A percentile compares a stretch with the other conserved stretches of the same genome.
phyloP scores from a whole-genome alignment of 2,113 vertebrate species.

The Lamprologus speciosus region DNA sequence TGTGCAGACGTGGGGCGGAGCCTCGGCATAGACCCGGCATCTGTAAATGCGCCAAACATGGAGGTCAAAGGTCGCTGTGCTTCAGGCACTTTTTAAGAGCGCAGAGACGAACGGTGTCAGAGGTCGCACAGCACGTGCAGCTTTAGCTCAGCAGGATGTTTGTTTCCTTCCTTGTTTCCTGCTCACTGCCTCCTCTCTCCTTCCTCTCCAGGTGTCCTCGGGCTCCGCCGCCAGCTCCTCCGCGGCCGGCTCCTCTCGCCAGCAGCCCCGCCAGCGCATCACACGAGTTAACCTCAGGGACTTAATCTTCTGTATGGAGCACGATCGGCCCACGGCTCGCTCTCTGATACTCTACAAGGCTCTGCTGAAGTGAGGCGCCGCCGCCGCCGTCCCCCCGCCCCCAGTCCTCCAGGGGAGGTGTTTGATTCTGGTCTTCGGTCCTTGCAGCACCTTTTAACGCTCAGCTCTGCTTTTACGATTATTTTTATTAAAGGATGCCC shows the following conservation, averaged over 20 bases:
- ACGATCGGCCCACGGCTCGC: constrained; percentile 70
- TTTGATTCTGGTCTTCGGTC: neutral
- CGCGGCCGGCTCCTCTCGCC: constrained; percentile 48
- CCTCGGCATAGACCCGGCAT: fast-evolving
- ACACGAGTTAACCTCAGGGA: constrained; percentile 83
- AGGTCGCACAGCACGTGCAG: neutral
- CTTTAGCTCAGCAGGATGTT: neutral
- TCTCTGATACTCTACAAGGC: constrained; percentile 79
- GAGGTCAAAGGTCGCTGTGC: neutral
- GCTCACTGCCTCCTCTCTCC: neutral
- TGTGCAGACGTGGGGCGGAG: neutral
- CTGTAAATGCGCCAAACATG: neutral
- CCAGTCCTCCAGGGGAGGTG: neutral
- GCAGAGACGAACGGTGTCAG: neutral
- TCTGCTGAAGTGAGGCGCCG: constrained; percentile 55
- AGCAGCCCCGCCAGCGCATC: constrained; percentile 76
- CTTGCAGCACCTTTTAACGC: neutral
- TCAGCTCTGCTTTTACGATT: neutral
- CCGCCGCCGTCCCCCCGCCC: neutral
- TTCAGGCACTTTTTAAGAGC: neutral
- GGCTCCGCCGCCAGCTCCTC: constrained; percentile 41
- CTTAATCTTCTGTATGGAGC: constrained; percentile 83
- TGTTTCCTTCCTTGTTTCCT: neutral
- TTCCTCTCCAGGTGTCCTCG: constrained; percentile 47
- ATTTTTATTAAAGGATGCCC: neutral